These are phyloP conservation scores for Leistus spinibarbis DNA, from an alignment of 2,888 invertebrate genomes.

Conservation along the genomic window DNA sequence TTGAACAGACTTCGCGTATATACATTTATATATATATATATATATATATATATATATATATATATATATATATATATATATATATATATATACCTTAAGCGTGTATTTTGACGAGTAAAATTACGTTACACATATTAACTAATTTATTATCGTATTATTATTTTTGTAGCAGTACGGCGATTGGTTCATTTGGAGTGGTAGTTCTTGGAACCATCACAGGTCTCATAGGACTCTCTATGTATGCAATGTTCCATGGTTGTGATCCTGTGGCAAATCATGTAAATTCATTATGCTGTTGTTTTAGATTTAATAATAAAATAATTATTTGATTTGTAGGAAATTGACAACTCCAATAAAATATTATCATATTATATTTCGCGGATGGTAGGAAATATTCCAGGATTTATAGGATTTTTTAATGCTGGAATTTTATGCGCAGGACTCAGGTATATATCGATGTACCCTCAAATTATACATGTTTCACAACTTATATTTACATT, in stretches of 20 bases:
- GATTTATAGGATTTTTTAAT: slow-evolving; percentile 26
- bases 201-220: background rate
- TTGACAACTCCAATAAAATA: slow-evolving; percentile 12
- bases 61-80: no score
- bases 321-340: slow-evolving; percentile 9
- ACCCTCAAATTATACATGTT: no score
- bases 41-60: no score
- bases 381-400: slow-evolving; percentile 13
- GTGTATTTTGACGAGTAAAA: no score
- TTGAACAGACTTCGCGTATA: no score
- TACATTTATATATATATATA: no score
- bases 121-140: no score
- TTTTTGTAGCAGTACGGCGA: slow-evolving; percentile 22
- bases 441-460: slow-evolving; percentile 21
- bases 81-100: no score
- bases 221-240: slow-evolving; percentile 23
- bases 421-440: slow-evolving; percentile 28
- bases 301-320: background rate
- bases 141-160: no score
- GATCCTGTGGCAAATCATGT: slow-evolving; percentile 26
- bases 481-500: no score
- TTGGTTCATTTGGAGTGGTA: slow-evolving; percentile 3
- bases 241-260: slow-evolving; percentile 18
- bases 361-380: slow-evolving; percentile 10
- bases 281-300: background rate